Evolutionary conservation across 2,888 invertebrate species (phyloP).

Genomic region (Cataglyphis altisquamis): DNA sequence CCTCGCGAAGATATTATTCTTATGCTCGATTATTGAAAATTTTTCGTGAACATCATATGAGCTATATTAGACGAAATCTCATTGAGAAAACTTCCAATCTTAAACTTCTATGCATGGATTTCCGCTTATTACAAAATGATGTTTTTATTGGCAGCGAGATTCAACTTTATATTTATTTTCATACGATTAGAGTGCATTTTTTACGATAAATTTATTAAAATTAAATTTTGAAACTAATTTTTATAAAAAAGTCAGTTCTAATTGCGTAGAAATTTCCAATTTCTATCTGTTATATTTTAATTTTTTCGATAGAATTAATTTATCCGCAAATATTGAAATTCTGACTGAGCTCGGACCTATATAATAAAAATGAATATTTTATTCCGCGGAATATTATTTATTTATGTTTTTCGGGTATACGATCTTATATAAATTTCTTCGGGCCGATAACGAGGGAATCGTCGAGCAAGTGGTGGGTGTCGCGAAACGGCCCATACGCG

Average conservation of each 20-base stretch:
- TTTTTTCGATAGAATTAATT: neutral
- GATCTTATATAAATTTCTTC: conserved; percentile 37
- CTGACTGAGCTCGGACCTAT: neutral
- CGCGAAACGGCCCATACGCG: conserved; percentile 35
- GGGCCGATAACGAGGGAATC: conserved; percentile 43
- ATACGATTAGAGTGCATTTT: neutral
- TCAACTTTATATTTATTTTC: neutral
- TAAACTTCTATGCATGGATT: conserved; percentile 17
- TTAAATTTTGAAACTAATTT: neutral
- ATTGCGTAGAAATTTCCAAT: neutral
- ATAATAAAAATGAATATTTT: neutral
- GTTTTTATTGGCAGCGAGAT: conserved; percentile 18
- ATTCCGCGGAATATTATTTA: conserved; percentile 31
- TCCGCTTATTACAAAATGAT: neutral
- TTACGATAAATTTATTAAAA: neutral
- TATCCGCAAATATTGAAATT: neutral
- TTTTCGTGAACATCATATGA: neutral
- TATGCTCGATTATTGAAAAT: conserved; percentile 22
- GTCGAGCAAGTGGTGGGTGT: conserved; percentile 39
- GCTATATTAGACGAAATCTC: conserved; percentile 10
- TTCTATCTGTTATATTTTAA: neutral
- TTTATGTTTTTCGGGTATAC: conserved; percentile 9
- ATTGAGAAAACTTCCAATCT: conserved; percentile 26
- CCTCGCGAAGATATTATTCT: conserved; percentile 15
- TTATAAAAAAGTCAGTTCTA: neutral